Evolutionary conservation across 2,113 vertebrate genomes (phyloP).

Genomic region (Anhinga rufa): DNA sequence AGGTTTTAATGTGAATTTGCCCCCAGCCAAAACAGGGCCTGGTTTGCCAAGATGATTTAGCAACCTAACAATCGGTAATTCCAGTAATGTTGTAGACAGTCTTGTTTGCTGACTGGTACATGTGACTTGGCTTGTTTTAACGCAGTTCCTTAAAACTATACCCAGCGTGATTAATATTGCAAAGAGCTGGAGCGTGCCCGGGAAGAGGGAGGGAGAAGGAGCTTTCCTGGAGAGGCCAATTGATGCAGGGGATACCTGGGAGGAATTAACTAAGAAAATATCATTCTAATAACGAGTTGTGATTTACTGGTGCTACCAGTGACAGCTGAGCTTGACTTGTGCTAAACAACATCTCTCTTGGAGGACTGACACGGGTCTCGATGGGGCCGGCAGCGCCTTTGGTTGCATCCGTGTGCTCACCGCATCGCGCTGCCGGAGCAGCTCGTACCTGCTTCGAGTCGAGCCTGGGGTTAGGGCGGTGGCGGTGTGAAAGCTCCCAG

Average conservation of each 20-base stretch:
- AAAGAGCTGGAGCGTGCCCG: background rate
- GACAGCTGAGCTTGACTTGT: background rate
- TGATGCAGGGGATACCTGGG: background rate
- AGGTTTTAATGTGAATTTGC: background rate
- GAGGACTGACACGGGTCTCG: background rate
- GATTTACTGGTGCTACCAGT: background rate
- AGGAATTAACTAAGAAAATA: background rate
- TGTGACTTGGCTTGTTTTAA: background rate
- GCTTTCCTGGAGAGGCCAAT: background rate
- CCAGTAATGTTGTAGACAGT: background rate
- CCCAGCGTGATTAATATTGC: background rate
- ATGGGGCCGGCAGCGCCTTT: background rate
- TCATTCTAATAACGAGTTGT: background rate
- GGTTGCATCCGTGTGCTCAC: background rate
- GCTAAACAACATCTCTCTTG: background rate
- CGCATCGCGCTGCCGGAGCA: background rate
- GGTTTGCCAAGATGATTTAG: background rate
- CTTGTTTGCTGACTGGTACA: background rate
- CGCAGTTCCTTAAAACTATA: background rate
- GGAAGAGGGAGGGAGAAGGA: background rate
- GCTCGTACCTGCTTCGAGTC: background rate
- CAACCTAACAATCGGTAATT: background rate
- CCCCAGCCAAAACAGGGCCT: background rate
- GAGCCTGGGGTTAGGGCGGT: background rate
- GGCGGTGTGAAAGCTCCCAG: background rate